A percentile compares a stretch with the other conserved stretches of the same genome.
Evolutionary conservation across 2,888 invertebrate genomes (phyloP).

Genomic region (Drosophila niveifrons): DNA sequence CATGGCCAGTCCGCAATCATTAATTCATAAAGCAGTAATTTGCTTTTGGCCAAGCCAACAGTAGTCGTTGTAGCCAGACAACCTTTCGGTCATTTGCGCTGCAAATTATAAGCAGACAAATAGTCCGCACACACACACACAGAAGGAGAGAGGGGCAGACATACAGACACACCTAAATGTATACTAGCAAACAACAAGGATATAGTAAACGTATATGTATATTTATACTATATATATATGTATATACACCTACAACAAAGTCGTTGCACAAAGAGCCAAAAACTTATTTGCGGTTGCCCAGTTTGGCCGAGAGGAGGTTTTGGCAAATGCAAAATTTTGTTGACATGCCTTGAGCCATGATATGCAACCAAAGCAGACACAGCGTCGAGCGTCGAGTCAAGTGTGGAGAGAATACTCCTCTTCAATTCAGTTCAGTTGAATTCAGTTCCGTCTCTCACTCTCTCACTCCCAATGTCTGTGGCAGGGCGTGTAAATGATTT

Average conservation of each 20-base stretch:
- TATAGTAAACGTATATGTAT: not conserved
- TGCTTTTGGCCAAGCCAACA: slow-evolving; percentile 54
- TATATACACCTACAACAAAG: slow-evolving; percentile 51
- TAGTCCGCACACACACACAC: slow-evolving; percentile 29
- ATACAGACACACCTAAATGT: slow-evolving; percentile 14
- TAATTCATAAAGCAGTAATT: slow-evolving; percentile 75
- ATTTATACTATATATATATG: slow-evolving; percentile 1
- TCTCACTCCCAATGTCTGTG: slow-evolving; percentile 15
- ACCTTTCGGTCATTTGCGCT: slow-evolving; percentile 68
- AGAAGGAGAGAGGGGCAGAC: slow-evolving; percentile 2
- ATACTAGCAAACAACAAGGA: slow-evolving; percentile 15
- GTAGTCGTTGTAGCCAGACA: slow-evolving; percentile 41
- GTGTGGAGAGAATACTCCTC: not conserved
- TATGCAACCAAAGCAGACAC: slow-evolving; percentile 45
- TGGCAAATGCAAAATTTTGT: slow-evolving; percentile 63
- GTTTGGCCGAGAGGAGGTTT: slow-evolving; percentile 46
- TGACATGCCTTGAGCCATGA: slow-evolving; percentile 65
- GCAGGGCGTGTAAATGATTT: slow-evolving; percentile 58
- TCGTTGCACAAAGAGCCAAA: slow-evolving; percentile 56
- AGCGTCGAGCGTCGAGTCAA: slow-evolving; percentile 1
- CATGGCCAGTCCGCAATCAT: slow-evolving; percentile 51
- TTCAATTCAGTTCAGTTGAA: not conserved
- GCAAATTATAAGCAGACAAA: slow-evolving; percentile 69
- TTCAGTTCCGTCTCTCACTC: not conserved
- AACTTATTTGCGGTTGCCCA: slow-evolving; percentile 73